These are phyloP conservation scores for Molothrus aeneus DNA, from an alignment of 2,797 vertebrate species.

Conservation along the genomic window DNA sequence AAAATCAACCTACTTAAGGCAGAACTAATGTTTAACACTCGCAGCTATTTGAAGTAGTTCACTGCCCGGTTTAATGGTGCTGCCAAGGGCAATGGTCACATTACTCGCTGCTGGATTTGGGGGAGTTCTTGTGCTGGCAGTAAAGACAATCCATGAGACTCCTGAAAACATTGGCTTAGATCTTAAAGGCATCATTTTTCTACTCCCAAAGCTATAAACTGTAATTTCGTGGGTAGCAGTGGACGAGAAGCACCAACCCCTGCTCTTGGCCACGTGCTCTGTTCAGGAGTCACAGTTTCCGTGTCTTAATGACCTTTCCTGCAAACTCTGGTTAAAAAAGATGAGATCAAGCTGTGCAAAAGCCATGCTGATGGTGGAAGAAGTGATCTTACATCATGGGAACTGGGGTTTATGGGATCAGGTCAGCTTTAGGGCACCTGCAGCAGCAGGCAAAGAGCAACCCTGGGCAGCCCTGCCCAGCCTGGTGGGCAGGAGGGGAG, in stretches of 20 bases:
- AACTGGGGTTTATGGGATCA: neutral
- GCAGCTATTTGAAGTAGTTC: slow-evolving; percentile 78
- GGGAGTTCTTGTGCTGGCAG: slow-evolving; percentile 29
- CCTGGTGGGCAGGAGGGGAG: neutral
- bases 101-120: slow-evolving; percentile 45
- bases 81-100: slow-evolving; percentile 73
- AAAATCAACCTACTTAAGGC: slow-evolving; percentile 74
- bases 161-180: slow-evolving; percentile 34
- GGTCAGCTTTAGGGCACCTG: neutral
- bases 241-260: neutral
- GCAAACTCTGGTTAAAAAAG: neutral
- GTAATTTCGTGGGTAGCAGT: slow-evolving; percentile 34
- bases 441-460: neutral
- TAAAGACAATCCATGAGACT: slow-evolving; percentile 55
- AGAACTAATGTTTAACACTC: slow-evolving; percentile 77
- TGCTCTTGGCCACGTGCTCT: neutral
- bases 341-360: neutral
- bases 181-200: slow-evolving; percentile 28
- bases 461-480: neutral
- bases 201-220: slow-evolving; percentile 39
- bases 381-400: fast-evolving
- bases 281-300: neutral
- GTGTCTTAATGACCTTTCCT: neutral
- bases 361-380: neutral
- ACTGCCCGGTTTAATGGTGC: slow-evolving; percentile 76